Conservation (phyloP, 2,797 vertebrate species). For the Halcyon leucocephala region DNA sequence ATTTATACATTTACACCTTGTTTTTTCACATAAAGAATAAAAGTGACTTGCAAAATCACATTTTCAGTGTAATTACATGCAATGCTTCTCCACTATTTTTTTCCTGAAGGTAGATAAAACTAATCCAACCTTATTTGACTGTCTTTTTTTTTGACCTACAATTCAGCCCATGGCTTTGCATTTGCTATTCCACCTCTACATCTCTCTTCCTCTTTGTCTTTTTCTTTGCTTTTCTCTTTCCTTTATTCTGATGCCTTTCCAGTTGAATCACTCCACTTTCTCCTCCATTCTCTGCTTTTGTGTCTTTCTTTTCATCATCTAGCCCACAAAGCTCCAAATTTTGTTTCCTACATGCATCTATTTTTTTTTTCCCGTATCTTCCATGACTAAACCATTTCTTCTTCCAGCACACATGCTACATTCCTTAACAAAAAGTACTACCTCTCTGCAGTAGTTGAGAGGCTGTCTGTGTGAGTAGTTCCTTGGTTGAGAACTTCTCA, state of each 20-base stretch:
- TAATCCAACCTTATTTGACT: background rate
- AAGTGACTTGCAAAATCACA: background rate
- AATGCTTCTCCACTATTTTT: background rate
- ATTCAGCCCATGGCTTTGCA: background rate
- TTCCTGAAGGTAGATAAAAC: constrained; percentile 8
- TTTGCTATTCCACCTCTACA: background rate
- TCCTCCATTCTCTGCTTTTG: background rate
- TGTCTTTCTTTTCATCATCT: background rate
- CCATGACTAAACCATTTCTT: background rate
- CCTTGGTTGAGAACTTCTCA: background rate
- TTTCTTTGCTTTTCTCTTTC: background rate
- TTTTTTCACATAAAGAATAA: background rate
- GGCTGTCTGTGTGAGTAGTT: background rate
- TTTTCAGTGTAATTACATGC: constrained; percentile 9
- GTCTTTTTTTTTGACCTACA: background rate
- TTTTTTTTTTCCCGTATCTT: background rate
- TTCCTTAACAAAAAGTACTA: background rate
- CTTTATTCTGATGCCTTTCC: background rate
- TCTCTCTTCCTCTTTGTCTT: background rate
- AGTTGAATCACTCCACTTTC: background rate
- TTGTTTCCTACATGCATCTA: background rate
- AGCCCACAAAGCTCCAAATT: background rate
- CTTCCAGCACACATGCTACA: background rate
- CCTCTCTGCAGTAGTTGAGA: background rate
- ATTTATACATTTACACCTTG: background rate